Conservation (phyloP, 1,140 invertebrate species). For the Lepidurus apus region DNA sequence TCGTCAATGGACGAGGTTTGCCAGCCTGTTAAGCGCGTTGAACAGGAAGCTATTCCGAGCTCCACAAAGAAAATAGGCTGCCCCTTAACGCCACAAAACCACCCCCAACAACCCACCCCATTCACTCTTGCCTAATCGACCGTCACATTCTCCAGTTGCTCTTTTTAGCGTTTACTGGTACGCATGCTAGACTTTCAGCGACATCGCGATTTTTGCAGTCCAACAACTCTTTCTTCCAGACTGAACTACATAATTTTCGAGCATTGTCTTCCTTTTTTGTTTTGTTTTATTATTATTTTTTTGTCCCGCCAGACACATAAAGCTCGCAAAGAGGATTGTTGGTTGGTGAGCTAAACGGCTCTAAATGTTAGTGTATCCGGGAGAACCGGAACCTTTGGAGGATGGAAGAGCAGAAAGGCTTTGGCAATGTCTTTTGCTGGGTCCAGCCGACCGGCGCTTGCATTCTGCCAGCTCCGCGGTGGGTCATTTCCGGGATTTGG, state of each 20-base stretch:
- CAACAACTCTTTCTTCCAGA: not conserved
- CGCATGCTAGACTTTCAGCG: not conserved
- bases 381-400: slow-evolving; percentile 14
- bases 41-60: not conserved
- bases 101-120: not conserved
- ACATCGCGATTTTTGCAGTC: not conserved
- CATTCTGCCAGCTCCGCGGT: slow-evolving; percentile 12
- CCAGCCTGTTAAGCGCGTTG: slow-evolving; percentile 17
- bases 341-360: slow-evolving; percentile 20
- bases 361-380: slow-evolving; percentile 15
- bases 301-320: not conserved
- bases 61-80: slow-evolving; percentile 5
- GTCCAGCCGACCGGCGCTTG: slow-evolving; percentile 12
- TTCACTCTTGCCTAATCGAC: not conserved
- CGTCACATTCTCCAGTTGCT: not conserved
- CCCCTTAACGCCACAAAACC: not conserved
- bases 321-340: slow-evolving; percentile 21
- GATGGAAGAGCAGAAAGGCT: slow-evolving; percentile 21
- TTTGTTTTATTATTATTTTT: not conserved
- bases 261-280: not conserved
- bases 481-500: slow-evolving; percentile 16
- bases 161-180: not conserved
- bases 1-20: slow-evolving; percentile 21
- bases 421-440: slow-evolving; percentile 14
- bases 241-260: not conserved